Evolutionary conservation across 2,888 invertebrate genomes (phyloP), one percentile per base, ranked within the genome.

Genomic region (Lobophora halterata): DNA sequence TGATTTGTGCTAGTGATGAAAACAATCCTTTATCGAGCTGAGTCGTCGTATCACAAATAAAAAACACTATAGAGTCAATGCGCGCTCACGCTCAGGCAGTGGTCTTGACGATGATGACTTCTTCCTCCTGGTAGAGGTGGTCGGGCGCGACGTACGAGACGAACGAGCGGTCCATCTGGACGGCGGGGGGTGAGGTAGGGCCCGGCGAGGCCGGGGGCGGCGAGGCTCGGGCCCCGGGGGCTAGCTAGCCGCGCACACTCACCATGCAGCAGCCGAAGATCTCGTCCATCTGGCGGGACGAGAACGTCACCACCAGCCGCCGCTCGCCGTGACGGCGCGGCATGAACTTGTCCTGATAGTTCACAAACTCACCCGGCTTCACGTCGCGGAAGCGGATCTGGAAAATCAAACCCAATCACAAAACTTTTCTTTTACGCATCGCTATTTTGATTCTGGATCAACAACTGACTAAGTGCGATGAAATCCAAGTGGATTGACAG

Each of bases 241-340:
- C 78, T 69, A 65, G 85, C 85, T 86, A 88, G 81, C 86, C 88
- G 52, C 85, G 82, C 70, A 89, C 88, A 37, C 73, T 80, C 58
- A 91, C 87, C 47, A 70, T 83, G 4, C 86, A 86, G 51, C 90
- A 88, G 31, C 91, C 92, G 55, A 85, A 85, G 65, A 92, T 88
- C 71, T 92, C 91, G 66, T 90, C 89, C 40, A 93, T 76, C 74
- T 92, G 90, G 37, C 89, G 86, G 17, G 91, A 92, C 34, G 90
- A 90, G 79, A 93, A 93, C 21, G 91, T 90, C 44, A 89, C 91
- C 10, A 92, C 90, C 49, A 92, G 86, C 59, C 89, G 90, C n/a
- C 90, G 77, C 59, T 90, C 88, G 3, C 92, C 92, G 26, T 81
- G 72, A 31, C 89, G 81, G 13, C 88, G 85, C 0, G 92, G 90